Conservation (phyloP, 2,113 vertebrate genomes). For the Todiramphus chloris region DNA sequence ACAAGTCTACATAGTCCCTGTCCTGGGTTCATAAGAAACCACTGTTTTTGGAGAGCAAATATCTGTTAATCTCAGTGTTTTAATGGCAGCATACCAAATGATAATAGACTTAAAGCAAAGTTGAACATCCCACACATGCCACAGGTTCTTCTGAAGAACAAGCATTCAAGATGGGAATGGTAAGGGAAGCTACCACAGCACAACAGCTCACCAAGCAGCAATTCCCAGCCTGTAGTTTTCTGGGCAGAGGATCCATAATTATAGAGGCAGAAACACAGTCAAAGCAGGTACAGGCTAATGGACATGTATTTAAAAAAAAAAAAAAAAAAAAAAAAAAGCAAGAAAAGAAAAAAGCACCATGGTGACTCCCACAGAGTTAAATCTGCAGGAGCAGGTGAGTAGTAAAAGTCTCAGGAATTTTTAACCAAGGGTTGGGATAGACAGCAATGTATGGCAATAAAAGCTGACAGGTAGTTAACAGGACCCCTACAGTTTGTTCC, state of each 20-base stretch:
- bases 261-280: background rate
- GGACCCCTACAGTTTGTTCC: background rate
- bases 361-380: background rate
- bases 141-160: background rate
- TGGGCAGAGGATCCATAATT: background rate
- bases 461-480: background rate
- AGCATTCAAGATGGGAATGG: background rate
- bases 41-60: background rate
- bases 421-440: background rate
- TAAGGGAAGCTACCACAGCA: background rate
- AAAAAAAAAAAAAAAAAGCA: background rate
- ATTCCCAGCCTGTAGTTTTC: background rate
- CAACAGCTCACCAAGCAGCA: background rate
- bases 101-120: background rate
- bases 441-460: background rate
- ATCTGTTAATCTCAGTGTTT: background rate
- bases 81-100: background rate
- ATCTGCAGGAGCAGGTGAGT: background rate
- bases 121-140: background rate
- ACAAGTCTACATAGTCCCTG: background rate
- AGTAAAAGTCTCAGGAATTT: background rate
- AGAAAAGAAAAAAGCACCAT: background rate
- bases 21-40: background rate
- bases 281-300: background rate
- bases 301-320: background rate